These are phyloP conservation scores for Indri indri DNA, from an alignment of 2,113 vertebrate species.

Conservation along the genomic window DNA sequence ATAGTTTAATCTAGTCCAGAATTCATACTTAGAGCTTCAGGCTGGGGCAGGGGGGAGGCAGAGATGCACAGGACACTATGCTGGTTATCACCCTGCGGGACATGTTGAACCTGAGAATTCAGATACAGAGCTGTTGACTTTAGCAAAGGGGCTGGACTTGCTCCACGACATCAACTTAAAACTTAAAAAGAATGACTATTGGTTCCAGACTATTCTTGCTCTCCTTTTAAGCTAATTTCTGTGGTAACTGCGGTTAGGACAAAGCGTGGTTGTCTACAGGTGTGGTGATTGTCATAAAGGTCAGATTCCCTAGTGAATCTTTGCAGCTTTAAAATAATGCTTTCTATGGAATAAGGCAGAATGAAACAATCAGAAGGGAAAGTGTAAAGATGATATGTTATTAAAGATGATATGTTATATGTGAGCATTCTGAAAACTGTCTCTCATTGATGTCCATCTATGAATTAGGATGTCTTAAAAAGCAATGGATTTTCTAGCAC, in stretches of 20 bases:
- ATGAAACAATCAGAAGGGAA: not conserved
- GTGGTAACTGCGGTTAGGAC: not conserved
- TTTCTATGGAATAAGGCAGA: not conserved
- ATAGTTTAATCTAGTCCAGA: not conserved
- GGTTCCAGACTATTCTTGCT: not conserved
- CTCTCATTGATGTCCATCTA: not conserved
- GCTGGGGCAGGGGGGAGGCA: rapidly evolving
- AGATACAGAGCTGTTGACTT: not conserved
- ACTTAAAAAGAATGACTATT: not conserved
- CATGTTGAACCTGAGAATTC: not conserved
- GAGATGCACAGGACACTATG: rapidly evolving
- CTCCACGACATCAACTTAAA: not conserved
- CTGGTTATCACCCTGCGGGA: not conserved
- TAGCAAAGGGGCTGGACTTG: not conserved
- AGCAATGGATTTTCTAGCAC: not conserved
- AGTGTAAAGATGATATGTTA: not conserved
- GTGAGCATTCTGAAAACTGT: not conserved
- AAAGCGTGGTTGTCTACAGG: not conserved
- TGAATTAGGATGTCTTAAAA: not conserved
- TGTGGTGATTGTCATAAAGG: not conserved
- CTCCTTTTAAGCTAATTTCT: not conserved
- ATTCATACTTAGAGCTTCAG: not conserved
- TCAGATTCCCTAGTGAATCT: not conserved
- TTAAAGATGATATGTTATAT: not conserved
- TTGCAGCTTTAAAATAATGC: not conserved